phyloP scores from a whole-genome alignment of 2,888 invertebrate species.

The Drosophila sordidapex region DNA sequence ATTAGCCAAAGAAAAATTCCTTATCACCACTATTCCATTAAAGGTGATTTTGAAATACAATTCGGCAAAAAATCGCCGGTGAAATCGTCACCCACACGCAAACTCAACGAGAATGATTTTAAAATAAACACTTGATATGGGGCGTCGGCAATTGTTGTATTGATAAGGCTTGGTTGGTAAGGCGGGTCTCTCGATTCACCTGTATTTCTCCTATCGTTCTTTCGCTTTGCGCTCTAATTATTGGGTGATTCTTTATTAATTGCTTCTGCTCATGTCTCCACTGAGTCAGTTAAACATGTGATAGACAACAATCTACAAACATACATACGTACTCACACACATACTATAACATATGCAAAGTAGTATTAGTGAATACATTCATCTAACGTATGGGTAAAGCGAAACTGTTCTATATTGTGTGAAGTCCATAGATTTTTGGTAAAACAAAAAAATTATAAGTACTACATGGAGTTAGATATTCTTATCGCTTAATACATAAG shows the following conservation, averaged over 20 bases:
- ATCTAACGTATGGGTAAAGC: not conserved
- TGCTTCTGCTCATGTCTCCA: constrained; percentile 40
- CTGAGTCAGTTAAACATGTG: constrained; percentile 63
- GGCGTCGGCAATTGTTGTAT: constrained; percentile 59
- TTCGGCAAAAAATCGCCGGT: constrained; percentile 62
- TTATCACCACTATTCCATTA: constrained; percentile 69
- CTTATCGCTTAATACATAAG: not conserved
- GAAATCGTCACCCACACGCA: constrained; percentile 38
- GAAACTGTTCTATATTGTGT: not conserved
- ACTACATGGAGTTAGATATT: not conserved
- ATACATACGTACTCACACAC: not conserved
- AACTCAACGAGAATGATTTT: constrained; percentile 31
- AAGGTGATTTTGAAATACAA: constrained; percentile 71
- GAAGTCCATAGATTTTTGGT: not conserved
- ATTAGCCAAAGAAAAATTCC: constrained; percentile 53
- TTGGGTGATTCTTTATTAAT: constrained; percentile 72
- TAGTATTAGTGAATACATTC: not conserved
- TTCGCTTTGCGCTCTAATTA: constrained; percentile 59
- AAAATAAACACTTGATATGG: constrained; percentile 63
- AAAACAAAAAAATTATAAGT: not conserved
- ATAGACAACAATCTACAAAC: constrained; percentile 41
- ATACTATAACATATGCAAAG: not conserved
- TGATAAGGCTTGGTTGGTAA: constrained; percentile 61
- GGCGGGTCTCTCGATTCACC: constrained; percentile 20
- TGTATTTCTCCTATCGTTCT: constrained; percentile 34